Conservation (phyloP, 2,888 invertebrate species). For the Sympetrum striolatum region DNA sequence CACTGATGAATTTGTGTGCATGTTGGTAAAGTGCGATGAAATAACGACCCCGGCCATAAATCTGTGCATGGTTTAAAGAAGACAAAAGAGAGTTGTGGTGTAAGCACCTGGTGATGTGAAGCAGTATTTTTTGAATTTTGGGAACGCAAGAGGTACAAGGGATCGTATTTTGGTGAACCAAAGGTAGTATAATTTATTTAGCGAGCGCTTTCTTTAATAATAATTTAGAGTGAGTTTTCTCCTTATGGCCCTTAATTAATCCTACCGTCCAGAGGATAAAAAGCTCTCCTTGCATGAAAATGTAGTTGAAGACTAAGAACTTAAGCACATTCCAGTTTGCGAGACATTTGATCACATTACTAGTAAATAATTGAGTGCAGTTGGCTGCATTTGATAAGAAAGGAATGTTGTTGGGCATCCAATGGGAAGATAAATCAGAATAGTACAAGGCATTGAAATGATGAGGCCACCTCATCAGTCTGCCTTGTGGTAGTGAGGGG, state of each 20-base stretch:
- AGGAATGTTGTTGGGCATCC: background rate
- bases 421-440: background rate
- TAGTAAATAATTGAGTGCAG: background rate
- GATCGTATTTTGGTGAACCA: background rate
- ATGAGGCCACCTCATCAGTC: conserved; percentile 2
- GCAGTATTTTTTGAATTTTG: background rate
- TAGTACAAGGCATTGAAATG: background rate
- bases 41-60: background rate
- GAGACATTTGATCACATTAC: background rate
- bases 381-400: background rate
- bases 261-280: background rate
- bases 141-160: background rate
- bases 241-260: background rate
- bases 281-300: conserved; percentile 15
- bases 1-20: background rate
- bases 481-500: conserved; percentile 29
- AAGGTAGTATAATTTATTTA: background rate
- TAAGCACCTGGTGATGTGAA: background rate
- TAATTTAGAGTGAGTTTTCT: background rate
- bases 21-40: conserved; percentile 3
- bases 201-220: background rate
- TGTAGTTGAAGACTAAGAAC: conserved; percentile 9
- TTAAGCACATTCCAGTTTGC: background rate
- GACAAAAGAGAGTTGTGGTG: background rate
- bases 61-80: conserved; percentile 16